These are phyloP conservation scores for Xanthia togata DNA, from an alignment of 2,888 invertebrate species.

Conservation along the genomic window DNA sequence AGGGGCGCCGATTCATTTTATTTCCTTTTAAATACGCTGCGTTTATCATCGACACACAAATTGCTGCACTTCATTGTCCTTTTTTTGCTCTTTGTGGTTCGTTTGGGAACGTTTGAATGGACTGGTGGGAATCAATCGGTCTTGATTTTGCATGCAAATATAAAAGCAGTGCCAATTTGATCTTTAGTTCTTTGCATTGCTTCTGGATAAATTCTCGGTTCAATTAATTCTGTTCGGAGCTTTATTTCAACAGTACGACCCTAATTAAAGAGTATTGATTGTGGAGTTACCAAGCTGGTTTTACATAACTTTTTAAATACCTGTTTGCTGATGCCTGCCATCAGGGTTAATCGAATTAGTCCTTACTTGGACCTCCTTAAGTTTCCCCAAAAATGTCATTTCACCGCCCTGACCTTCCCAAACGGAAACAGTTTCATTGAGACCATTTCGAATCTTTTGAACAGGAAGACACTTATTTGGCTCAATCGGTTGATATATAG, in stretches of 20 bases:
- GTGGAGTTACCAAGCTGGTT: neutral
- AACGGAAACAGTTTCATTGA: constrained; percentile 6
- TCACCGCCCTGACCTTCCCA: neutral
- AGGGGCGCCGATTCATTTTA: constrained; percentile 57
- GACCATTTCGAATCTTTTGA: constrained; percentile 30
- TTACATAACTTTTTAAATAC: constrained; percentile 1
- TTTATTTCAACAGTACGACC: constrained; percentile 12
- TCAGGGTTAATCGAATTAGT: constrained; percentile 18
- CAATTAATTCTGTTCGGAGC: constrained; percentile 28
- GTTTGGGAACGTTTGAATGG: constrained; percentile 47
- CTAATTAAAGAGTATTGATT: constrained; percentile 17
- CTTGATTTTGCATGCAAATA: constrained; percentile 47
- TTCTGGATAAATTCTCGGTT: constrained; percentile 13
- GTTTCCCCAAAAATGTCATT: constrained; percentile 16
- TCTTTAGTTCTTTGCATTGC: constrained; percentile 7
- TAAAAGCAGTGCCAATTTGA: constrained; percentile 49
- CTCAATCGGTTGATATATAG: constrained; percentile 15
- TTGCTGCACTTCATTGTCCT: constrained; percentile 54
- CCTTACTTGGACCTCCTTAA: neutral
- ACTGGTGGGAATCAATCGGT: constrained; percentile 58
- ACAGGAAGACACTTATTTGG: constrained; percentile 33
- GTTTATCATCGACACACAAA: constrained; percentile 61
- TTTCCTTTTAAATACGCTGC: constrained; percentile 60
- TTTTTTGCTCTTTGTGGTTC: constrained; percentile 46
- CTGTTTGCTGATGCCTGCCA: neutral